Evolutionary conservation across 2,888 invertebrate species (phyloP), one percentile per base, ranked within the genome.

Genomic region (Aphidoletes aphidimyza): DNA sequence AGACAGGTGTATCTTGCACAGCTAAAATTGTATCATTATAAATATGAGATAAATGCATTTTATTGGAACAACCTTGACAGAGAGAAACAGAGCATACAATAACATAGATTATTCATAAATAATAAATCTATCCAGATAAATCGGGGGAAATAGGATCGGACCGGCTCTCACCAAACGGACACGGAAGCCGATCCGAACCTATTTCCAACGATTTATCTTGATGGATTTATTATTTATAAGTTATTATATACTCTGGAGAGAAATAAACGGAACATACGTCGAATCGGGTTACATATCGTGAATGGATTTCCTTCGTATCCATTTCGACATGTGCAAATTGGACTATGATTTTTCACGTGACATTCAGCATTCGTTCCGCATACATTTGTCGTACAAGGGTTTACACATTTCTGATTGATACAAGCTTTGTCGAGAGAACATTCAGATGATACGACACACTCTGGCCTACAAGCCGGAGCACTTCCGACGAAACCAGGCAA

Each of bases 241-340:
- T n/a, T n/a, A n/a, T n/a, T n/a, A n/a, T n/a, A n/a, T 96, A 96
- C 90, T 6, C 93, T 95, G 93, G 87, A 93, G 93, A 42, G 85
- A 19, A n/a, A n/a, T n/a, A 5, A n/a, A 54, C 22, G 22, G 45
- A 26, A n/a, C 39, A 11, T 81, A 69, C 69, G 26, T 45, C 45
- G 83, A 3, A 11, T 42, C 87, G 91, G 92, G 86, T 89, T 89
- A 89, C 95, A 95, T 89, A 92, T 91, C 86, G 92, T 91, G 86
- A 92, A 91, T 17, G 91, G 91, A 89, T 92, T 91, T 83, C 93
- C 93, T n/a, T 91, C 91, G 86, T 89, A 91, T 45, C 90, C 91
- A 87, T 91, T 91, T 17, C 91, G 89, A 87, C 94, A 94, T 6
- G 92, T 90, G 88, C 95, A 95, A 8, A 92, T 91, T 3, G 94